Conservation (phyloP, 2,797 vertebrate species). For the Peromyscus attwateri region DNA sequence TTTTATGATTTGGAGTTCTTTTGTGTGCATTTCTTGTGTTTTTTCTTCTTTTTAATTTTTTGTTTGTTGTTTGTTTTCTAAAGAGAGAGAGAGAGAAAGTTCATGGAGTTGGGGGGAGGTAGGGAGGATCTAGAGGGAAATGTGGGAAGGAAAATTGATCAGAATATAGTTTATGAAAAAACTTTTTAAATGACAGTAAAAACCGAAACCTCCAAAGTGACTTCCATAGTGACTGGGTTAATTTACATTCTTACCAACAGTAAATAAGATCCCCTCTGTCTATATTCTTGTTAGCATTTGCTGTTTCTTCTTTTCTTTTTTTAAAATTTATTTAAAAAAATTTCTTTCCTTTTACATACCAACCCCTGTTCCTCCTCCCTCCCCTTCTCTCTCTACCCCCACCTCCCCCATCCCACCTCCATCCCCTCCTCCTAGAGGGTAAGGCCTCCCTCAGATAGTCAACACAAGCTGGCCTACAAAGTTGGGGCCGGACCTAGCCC, state of each 20-base stretch:
- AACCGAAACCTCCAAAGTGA: neutral
- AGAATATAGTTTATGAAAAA: neutral
- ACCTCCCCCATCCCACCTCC: too few species aligned
- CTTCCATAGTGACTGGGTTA: neutral
- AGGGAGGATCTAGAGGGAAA: neutral
- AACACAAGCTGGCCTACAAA: too few species aligned
- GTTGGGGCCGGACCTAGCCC: too few species aligned
- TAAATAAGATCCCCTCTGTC: neutral
- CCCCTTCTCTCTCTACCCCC: too few species aligned
- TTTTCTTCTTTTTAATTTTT: neutral
- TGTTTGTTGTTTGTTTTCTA: neutral
- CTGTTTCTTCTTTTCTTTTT: neutral
- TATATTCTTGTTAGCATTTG: neutral
- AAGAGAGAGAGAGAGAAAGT: neutral
- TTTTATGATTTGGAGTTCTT: neutral
- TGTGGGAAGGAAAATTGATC: neutral
- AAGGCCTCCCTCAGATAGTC: too few species aligned
- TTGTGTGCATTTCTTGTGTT: neutral
- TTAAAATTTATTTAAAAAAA: too few species aligned
- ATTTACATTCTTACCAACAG: neutral
- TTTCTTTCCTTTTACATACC: too few species aligned
- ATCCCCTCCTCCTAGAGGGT: too few species aligned
- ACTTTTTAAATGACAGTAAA: neutral
- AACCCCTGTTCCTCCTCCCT: too few species aligned
- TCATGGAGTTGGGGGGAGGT: neutral